A percentile compares a stretch with the other conserved stretches of the same genome.
phyloP scores from a whole-genome alignment of 2,888 invertebrate genomes.

The Gymnoscelis rufifasciata region DNA sequence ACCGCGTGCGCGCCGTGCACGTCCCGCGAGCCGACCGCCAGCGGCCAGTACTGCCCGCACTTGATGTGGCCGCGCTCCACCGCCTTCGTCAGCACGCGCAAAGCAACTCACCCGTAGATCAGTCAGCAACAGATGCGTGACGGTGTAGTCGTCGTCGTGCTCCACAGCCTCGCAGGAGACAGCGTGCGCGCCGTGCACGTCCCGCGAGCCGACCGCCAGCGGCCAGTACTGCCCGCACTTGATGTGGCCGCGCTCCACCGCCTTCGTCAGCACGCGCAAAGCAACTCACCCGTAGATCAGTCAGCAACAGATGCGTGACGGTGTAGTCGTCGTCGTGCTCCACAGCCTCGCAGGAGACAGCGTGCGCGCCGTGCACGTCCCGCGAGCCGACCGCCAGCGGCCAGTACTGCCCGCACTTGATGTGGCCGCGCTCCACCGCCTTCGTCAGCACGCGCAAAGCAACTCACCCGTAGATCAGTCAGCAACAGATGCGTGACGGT shows the following conservation, averaged over 20 bases:
- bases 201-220: slow-evolving; percentile 81
- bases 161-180: slow-evolving; percentile 87
- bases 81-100: too few relatives aligned
- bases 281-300: slow-evolving; percentile 53
- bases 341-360: slow-evolving; percentile 85
- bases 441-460: too few relatives aligned
- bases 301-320: slow-evolving; percentile 68
- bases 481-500: slow-evolving; percentile 77
- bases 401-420: slow-evolving; percentile 99
- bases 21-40: slow-evolving; percentile 80
- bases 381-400: slow-evolving; percentile 84
- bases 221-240: slow-evolving; percentile 99
- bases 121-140: slow-evolving; percentile 60
- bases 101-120: slow-evolving; percentile 50
- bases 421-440: too few relatives aligned
- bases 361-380: slow-evolving; percentile 83
- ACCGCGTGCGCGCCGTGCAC: slow-evolving; percentile 86
- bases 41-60: slow-evolving; percentile 98
- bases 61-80: slow-evolving; percentile 93
- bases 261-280: too few relatives aligned
- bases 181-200: slow-evolving; percentile 83
- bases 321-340: slow-evolving; percentile 91
- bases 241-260: slow-evolving; percentile 89
- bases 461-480: slow-evolving; percentile 56
- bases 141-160: slow-evolving; percentile 90